Base-by-base conservation (phyloP, 1,140 invertebrate genomes). In the Homalodisca vitripennis region DNA sequence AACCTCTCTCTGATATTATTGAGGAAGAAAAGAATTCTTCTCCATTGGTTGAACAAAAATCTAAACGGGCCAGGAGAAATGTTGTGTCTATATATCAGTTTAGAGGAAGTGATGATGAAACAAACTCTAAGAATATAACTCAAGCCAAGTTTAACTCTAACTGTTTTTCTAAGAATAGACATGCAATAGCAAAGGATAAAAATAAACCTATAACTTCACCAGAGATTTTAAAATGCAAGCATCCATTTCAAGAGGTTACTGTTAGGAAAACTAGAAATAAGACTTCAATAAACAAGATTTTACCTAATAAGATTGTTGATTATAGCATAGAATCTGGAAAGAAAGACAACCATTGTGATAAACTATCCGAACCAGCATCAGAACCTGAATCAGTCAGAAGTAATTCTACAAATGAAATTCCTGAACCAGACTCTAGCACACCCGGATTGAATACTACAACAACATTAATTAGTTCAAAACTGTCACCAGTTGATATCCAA, bases 401-500 rank as follows among this genome's bases (percentile, higher is more conserved):
- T n/a, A n/a, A n/a, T n/a, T 10, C 3, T 51, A 20, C 48, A 10
- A 51, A 51, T 51, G n/a, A 3, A 3, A 22, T 51, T 51, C 55
- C 55, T 27, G 55, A 60, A 30, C 55, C 55, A 60, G 55, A 60
- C n/a, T 60, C 55, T 12, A 60, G 55, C 24, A 60, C 55, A 27
- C 29, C 55, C 29, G 48, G 17, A 20, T 20, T 51, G 6, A 22
- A 20, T 51, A 14, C 6, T 3, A 10, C 34, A 41, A 41, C 6
- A 10, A 41, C 34, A 41, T 41, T 17, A 10, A 10, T n/a, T n/a
- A n/a, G n/a, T n/a, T n/a, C n/a, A n/a, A n/a, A n/a, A n/a, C n/a
- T n/a, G n/a, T n/a, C 3, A n/a, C 48, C 48, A 51, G 22, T 22
- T 51, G 48, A 51, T 51, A 20, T 22, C 17, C 48, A 3, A 12